These are phyloP conservation scores for Aleiodes alternator DNA, from an alignment of 2,888 invertebrate species.

Conservation along the genomic window DNA sequence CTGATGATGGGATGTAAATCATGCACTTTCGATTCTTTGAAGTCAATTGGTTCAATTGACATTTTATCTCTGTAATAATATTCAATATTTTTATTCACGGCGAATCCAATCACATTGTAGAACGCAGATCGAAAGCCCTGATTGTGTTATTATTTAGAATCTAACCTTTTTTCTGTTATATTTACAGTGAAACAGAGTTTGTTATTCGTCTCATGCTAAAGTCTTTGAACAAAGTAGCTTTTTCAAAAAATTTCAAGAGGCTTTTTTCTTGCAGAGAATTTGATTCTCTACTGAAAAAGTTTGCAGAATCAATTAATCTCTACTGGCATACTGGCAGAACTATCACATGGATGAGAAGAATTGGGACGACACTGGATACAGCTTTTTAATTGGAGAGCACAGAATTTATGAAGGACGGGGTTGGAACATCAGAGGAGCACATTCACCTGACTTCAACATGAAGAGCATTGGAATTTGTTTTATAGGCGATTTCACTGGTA, in stretches of 20 bases:
- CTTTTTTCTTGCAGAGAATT: too few species aligned
- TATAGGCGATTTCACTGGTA: conserved; percentile 82
- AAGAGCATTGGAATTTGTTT: conserved; percentile 84
- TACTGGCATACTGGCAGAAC: conserved; percentile 54
- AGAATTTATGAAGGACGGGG: conserved; percentile 71
- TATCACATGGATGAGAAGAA: conserved; percentile 64
- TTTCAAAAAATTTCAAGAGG: too few species aligned
- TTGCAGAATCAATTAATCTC: not conserved
- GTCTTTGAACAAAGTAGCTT: too few species aligned
- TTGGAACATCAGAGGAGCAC: conserved; percentile 66
- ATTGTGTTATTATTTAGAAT: not conserved
- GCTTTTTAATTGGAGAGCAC: conserved; percentile 69
- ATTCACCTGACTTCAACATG: conserved; percentile 78
- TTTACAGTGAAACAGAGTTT: too few species aligned
- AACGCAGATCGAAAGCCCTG: not conserved
- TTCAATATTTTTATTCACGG: not conserved
- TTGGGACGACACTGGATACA: conserved; percentile 69
- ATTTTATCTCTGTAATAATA: too few species aligned
- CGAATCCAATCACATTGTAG: not conserved
- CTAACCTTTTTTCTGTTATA: not conserved
- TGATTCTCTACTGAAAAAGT: too few species aligned
- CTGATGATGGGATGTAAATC: too few species aligned
- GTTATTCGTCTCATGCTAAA: too few species aligned
- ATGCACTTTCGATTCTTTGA: too few species aligned
- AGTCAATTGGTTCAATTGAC: too few species aligned